These are phyloP conservation scores for Pseudomyrmex cubaensis DNA, from an alignment of 1,140 invertebrate genomes.

Conservation along the genomic window DNA sequence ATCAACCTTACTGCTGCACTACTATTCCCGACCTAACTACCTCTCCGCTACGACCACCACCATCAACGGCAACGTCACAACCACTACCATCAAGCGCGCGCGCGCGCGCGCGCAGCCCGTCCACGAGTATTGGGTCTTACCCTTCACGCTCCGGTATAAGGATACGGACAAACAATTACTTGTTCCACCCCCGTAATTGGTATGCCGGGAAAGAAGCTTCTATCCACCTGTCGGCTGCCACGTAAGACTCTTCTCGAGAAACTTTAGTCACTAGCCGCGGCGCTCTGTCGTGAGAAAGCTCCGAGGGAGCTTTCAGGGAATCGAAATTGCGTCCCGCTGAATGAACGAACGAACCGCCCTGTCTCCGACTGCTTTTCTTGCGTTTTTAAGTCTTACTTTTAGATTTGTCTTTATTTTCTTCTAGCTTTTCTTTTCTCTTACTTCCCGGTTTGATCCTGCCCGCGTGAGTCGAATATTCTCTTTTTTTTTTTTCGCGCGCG, in stretches of 20 bases:
- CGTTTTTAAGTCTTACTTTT: slow-evolving; percentile 30
- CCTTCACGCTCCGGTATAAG: slow-evolving; percentile 65
- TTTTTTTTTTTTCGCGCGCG: too few relatives aligned
- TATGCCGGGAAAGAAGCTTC: slow-evolving; percentile 78
- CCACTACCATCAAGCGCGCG: slow-evolving; percentile 12
- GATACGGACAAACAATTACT: slow-evolving; percentile 81
- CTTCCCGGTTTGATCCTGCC: too few relatives aligned
- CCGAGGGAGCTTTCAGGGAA: slow-evolving; percentile 53
- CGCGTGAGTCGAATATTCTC: too few relatives aligned
- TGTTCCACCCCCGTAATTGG: slow-evolving; percentile 77
- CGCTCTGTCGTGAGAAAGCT: slow-evolving; percentile 34
- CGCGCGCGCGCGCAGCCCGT: slow-evolving; percentile 2
- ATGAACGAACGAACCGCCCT: slow-evolving; percentile 48
- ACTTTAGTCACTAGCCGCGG: slow-evolving; percentile 62
- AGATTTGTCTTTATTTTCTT: slow-evolving; percentile 25
- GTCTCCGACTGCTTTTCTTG: neutral
- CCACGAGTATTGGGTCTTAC: slow-evolving; percentile 51
- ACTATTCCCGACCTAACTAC: slow-evolving; percentile 74
- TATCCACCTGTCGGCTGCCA: slow-evolving; percentile 77
- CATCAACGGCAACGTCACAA: slow-evolving; percentile 58
- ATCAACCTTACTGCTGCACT: slow-evolving; percentile 80
- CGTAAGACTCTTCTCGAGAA: slow-evolving; percentile 73
- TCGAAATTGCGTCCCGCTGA: slow-evolving; percentile 68
- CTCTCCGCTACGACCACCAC: slow-evolving; percentile 56
- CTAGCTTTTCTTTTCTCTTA: neutral